phyloP scores from a whole-genome alignment of 1,140 invertebrate genomes.

The Acromyrmex echinatior region DNA sequence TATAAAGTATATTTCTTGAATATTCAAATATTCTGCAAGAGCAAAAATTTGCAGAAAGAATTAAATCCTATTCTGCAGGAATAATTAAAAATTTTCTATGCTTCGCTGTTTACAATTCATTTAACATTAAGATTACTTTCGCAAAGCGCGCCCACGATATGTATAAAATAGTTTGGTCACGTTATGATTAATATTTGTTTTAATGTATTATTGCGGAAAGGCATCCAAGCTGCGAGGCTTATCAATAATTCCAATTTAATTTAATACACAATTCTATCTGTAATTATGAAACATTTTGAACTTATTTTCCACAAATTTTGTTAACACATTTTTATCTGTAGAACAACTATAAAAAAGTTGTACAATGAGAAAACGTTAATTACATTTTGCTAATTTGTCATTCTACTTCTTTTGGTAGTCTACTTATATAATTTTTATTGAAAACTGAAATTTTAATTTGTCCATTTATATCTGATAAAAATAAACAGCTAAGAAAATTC shows the following conservation, averaged over 20 bases:
- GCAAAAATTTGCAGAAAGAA: conserved; percentile 35
- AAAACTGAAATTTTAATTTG: conserved; percentile 6
- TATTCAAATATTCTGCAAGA: conserved; percentile 33
- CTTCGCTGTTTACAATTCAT: neutral
- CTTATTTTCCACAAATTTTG: conserved; percentile 9
- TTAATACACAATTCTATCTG: neutral
- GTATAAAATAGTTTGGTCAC: neutral
- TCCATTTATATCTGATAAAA: neutral
- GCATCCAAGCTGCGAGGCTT: neutral
- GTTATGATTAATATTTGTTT: conserved; percentile 21
- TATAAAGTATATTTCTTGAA: conserved; percentile 26
- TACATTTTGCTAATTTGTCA: neutral
- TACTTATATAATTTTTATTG: neutral
- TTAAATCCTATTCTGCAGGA: conserved; percentile 19
- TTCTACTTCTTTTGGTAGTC: neutral
- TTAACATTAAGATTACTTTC: conserved; percentile 30
- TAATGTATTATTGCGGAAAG: neutral
- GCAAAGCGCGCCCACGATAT: neutral
- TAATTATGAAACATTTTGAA: neutral
- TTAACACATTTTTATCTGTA: no score
- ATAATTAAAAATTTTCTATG: conserved; percentile 3
- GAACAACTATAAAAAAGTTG: conserved; percentile 6
- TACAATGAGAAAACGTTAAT: neutral
- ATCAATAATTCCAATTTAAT: conserved; percentile 38
- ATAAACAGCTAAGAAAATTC: neutral